These are phyloP conservation scores for Etheostoma cragini DNA, from an alignment of 2,113 vertebrate species.

Conservation along the genomic window DNA sequence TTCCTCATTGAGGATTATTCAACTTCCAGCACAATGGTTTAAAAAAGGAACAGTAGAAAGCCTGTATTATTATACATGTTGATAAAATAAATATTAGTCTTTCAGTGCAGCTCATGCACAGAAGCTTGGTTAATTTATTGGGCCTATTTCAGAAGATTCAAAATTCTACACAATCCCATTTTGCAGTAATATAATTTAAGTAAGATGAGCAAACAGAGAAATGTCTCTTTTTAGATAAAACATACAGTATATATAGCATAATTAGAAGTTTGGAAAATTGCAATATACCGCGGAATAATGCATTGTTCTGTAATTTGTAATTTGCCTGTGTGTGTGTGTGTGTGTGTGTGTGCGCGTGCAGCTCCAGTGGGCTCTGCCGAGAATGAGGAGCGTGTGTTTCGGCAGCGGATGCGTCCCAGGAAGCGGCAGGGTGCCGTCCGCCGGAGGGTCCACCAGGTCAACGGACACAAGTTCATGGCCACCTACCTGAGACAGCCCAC, in stretches of 20 bases:
- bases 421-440: constrained; percentile 95
- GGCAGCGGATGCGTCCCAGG: constrained; percentile 93
- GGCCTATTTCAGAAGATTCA: neutral
- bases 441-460: constrained; percentile 95
- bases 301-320: too few relatives aligned
- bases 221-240: too few relatives aligned
- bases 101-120: too few relatives aligned
- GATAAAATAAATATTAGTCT: neutral
- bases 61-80: too few relatives aligned
- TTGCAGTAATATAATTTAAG: too few relatives aligned
- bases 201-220: too few relatives aligned
- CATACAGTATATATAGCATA: too few relatives aligned
- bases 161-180: too few relatives aligned
- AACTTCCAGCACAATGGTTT: too few relatives aligned
- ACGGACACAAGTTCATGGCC: constrained; percentile 98
- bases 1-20: neutral
- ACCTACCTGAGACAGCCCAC: constrained; percentile 97
- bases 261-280: too few relatives aligned
- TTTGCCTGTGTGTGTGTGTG: neutral
- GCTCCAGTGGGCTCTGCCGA: constrained; percentile 84
- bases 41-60: too few relatives aligned
- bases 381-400: constrained; percentile 96
- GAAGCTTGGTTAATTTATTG: neutral
- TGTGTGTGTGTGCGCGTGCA: neutral
- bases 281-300: too few relatives aligned